Evolutionary conservation across 2,113 vertebrate genomes (phyloP).

Genomic region (Hystrix brachyura): DNA sequence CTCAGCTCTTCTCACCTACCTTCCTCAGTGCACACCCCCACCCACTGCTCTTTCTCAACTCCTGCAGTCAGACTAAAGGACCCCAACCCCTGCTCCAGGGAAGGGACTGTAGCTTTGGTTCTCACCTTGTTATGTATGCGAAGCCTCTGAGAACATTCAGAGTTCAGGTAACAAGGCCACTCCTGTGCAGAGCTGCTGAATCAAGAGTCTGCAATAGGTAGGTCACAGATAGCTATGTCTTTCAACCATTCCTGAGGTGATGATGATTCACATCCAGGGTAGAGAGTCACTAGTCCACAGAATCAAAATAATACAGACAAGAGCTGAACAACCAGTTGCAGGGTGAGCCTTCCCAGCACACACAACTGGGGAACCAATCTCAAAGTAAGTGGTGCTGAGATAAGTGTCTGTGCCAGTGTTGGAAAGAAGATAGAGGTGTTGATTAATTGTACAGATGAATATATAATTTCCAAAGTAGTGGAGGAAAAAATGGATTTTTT

Average conservation of each 20-base stretch:
- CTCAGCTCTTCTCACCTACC: background rate
- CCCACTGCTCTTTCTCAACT: background rate
- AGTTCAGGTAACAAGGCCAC: background rate
- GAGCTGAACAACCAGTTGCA: background rate
- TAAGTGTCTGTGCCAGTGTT: background rate
- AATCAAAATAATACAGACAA: background rate
- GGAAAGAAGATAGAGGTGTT: background rate
- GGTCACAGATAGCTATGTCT: background rate
- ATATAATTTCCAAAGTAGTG: background rate
- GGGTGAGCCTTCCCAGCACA: background rate
- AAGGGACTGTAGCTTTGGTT: background rate
- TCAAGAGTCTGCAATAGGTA: background rate
- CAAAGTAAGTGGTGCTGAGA: slow-evolving; percentile 85
- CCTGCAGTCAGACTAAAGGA: background rate
- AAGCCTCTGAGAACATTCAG: background rate
- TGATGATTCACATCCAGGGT: background rate
- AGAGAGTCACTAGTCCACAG: background rate
- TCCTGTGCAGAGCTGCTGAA: background rate
- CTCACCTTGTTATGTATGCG: background rate
- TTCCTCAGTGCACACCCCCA: background rate
- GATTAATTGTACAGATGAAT: background rate
- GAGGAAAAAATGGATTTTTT: background rate
- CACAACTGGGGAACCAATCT: background rate
- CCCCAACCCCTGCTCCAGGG: background rate
- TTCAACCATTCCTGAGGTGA: background rate